Conservation (phyloP, 2,888 invertebrate genomes). For the Palloptera scutellata region DNA sequence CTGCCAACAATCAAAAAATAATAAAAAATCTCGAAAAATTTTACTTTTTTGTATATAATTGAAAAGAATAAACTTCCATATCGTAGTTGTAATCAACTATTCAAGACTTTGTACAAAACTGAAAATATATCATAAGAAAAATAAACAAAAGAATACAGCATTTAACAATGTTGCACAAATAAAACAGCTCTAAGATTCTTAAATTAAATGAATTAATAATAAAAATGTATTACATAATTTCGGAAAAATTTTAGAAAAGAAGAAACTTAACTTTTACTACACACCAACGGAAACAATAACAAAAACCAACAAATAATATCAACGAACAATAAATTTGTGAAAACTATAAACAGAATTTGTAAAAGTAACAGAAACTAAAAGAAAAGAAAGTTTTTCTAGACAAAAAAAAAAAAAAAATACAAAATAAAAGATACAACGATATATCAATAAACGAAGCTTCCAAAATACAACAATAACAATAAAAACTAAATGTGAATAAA, state of each 20-base stretch:
- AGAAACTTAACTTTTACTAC: too few species aligned
- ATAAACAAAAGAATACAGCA: not conserved
- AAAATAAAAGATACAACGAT: conserved; percentile 14
- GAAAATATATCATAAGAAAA: not conserved
- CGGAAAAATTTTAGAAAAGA: too few species aligned
- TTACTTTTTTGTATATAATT: conserved; percentile 18
- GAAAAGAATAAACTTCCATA: conserved; percentile 41
- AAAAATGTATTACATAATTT: conserved; percentile 23
- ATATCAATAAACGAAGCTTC: not conserved
- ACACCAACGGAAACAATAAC: too few species aligned
- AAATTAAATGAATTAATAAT: conserved; percentile 16
- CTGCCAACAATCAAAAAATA: not conserved
- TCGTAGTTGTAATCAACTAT: conserved; percentile 38
- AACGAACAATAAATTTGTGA: too few species aligned
- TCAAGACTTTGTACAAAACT: conserved; percentile 49
- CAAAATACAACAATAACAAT: conserved; percentile 9
- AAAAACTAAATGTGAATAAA: not conserved
- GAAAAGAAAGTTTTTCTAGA: conserved; percentile 35
- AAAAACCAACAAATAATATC: conserved; percentile 13
- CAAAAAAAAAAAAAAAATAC: conserved; percentile 18
- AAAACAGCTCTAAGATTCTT: too few species aligned
- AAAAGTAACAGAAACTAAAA: not conserved
- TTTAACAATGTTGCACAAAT: not conserved
- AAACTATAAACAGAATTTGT: too few species aligned
- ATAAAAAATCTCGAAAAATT: not conserved